A percentile compares a stretch with the other conserved stretches of the same genome.
Evolutionary conservation across 2,113 vertebrate genomes (phyloP).

Genomic region (Leiothrix lutea): DNA sequence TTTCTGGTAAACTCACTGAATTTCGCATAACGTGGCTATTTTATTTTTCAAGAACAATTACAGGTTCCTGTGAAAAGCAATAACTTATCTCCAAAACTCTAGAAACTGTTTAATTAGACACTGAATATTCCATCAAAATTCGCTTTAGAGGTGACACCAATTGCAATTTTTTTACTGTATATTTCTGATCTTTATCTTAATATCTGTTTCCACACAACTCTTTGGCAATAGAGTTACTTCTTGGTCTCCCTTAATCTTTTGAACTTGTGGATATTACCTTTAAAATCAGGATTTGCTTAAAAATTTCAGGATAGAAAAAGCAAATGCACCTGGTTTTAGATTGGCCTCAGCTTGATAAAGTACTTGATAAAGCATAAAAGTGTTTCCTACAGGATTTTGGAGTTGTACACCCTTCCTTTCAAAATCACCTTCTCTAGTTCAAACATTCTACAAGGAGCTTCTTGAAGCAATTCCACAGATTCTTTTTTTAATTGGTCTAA

Average conservation of each 20-base stretch:
- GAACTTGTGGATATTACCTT: not conserved
- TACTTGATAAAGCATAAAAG: too few species aligned
- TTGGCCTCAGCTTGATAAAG: not conserved
- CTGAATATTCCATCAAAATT: not conserved
- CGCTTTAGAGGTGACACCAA: not conserved
- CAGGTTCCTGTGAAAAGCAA: not conserved
- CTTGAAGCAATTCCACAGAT: not conserved
- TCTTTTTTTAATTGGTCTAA: not conserved
- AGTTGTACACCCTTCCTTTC: not conserved
- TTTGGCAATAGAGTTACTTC: not conserved
- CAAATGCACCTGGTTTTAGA: not conserved
- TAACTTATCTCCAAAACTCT: not conserved
- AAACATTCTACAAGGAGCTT: not conserved
- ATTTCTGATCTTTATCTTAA: not conserved
- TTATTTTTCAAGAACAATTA: not conserved
- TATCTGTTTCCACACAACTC: not conserved
- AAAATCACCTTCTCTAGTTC: not conserved
- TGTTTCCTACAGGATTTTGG: not conserved
- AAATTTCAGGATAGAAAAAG: not conserved
- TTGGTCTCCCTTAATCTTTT: not conserved
- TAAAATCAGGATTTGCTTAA: not conserved
- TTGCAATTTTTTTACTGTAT: accelerated
- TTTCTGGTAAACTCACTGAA: not conserved
- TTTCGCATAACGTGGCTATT: accelerated
- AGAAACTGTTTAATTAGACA: not conserved